Evolutionary conservation across 2,797 vertebrate species (phyloP).

Genomic region (Melanotaenia pygmaea): DNA sequence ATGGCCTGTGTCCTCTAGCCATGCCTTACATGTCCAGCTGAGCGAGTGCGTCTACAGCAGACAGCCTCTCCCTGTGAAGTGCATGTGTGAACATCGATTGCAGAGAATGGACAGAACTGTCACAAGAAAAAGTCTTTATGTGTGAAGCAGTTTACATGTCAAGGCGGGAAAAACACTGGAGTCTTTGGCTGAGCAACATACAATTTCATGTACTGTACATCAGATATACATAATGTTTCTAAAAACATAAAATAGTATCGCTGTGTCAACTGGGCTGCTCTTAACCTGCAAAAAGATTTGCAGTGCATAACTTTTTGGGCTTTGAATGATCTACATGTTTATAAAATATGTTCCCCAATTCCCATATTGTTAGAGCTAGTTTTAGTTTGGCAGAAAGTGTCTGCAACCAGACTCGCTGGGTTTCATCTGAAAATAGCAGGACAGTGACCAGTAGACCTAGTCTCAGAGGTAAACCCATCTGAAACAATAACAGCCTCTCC

Average conservation of each 20-base stretch:
- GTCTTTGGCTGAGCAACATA: background rate
- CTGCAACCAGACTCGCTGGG: conserved; percentile 7
- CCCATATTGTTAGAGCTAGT: background rate
- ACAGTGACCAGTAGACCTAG: conserved; percentile 10
- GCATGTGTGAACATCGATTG: background rate
- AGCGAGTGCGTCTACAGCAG: background rate
- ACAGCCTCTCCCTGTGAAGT: background rate
- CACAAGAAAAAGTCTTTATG: background rate
- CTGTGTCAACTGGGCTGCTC: too few species aligned
- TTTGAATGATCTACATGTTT: conserved; percentile 4
- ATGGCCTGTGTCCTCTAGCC: background rate
- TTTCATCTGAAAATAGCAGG: conserved; percentile 23
- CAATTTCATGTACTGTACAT: too few species aligned
- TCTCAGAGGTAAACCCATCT: conserved; percentile 56
- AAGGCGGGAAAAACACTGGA: background rate
- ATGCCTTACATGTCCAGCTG: background rate
- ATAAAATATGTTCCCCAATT: conserved; percentile 19
- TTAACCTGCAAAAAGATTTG: background rate
- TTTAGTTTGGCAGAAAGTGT: conserved; percentile 5
- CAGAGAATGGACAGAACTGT: background rate
- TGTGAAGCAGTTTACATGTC: background rate
- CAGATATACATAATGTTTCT: too few species aligned
- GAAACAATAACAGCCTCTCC: conserved; percentile 53
- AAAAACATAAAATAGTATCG: too few species aligned
- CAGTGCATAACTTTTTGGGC: background rate